These are phyloP conservation scores for Harpegnathos saltator DNA, from an alignment of 1,140 invertebrate species.

Conservation along the genomic window DNA sequence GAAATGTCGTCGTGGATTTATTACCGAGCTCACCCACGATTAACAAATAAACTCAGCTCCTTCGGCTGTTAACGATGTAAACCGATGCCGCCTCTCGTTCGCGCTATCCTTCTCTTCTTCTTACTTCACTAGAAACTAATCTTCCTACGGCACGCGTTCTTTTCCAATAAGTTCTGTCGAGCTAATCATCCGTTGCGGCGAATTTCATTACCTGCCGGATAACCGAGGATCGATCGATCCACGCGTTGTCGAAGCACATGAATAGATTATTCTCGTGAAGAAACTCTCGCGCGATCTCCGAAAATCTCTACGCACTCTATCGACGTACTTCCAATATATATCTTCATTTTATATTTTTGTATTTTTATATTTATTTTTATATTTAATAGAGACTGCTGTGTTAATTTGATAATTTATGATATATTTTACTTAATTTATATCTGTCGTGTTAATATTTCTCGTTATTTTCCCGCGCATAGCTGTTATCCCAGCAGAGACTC, in stretches of 20 bases:
- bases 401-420: not conserved
- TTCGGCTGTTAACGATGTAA: slow-evolving; percentile 40
- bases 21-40: not conserved
- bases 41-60: slow-evolving; percentile 5
- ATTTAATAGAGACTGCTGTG: not conserved
- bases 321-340: not conserved
- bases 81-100: slow-evolving; percentile 1
- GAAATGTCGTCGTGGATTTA: slow-evolving; percentile 1
- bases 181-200: not conserved
- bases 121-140: not conserved
- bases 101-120: not conserved
- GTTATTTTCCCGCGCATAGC: not conserved
- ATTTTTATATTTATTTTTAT: slow-evolving; percentile 1
- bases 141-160: not conserved
- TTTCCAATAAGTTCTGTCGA: not conserved
- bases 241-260: not conserved
- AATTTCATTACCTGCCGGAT: slow-evolving; percentile 1
- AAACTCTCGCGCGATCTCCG: slow-evolving; percentile 6
- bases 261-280: not conserved
- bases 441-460: slow-evolving; percentile 4
- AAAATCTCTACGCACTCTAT: not conserved
- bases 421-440: not conserved
- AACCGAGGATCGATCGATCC: not conserved
- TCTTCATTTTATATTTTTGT: not conserved
- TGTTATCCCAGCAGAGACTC: no score